Percentiles rank a stretch among this genome's conserved stretches.
phyloP scores from a whole-genome alignment of 92 coral and sea anemone genomes.

The Desmophyllum pertusum region DNA sequence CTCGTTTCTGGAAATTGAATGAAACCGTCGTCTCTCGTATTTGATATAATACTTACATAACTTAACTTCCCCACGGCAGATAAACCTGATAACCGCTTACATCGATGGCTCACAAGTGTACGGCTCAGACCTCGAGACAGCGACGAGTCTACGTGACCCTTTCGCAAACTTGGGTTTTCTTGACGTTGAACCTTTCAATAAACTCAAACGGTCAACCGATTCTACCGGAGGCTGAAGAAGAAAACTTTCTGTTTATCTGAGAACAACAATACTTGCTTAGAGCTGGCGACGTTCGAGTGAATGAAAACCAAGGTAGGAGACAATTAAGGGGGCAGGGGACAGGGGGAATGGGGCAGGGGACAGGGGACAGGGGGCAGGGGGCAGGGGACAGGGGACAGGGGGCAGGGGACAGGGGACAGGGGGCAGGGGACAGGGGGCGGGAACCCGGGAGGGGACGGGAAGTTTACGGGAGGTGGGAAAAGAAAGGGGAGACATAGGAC shows the following conservation, averaged over 20 bases:
- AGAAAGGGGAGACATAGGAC: no score
- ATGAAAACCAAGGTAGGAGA: slow-evolving; percentile 50
- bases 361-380: no score
- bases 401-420: no score
- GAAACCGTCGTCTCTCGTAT: no score
- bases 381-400: no score
- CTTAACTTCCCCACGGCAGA: slow-evolving; percentile 54
- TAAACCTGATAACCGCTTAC: slow-evolving; percentile 81
- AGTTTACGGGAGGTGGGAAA: no score
- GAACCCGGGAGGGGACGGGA: no score
- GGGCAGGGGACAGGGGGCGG: no score
- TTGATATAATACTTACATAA: no score
- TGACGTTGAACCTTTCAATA: neutral
- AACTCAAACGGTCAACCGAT: neutral
- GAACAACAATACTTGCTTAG: slow-evolving; percentile 32
- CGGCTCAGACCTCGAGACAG: slow-evolving; percentile 72
- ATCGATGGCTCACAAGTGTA: slow-evolving; percentile 93
- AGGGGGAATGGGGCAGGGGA: no score
- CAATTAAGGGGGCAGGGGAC: no score
- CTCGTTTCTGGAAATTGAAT: no score
- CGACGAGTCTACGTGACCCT: slow-evolving; percentile 48
- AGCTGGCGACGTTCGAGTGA: slow-evolving; percentile 40
- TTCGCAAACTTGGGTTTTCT: neutral
- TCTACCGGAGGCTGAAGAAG: slow-evolving; percentile 25
- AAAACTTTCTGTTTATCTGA: slow-evolving; percentile 30